Conservation (phyloP, 2,113 vertebrate genomes). For the Cyanocitta stelleri region DNA sequence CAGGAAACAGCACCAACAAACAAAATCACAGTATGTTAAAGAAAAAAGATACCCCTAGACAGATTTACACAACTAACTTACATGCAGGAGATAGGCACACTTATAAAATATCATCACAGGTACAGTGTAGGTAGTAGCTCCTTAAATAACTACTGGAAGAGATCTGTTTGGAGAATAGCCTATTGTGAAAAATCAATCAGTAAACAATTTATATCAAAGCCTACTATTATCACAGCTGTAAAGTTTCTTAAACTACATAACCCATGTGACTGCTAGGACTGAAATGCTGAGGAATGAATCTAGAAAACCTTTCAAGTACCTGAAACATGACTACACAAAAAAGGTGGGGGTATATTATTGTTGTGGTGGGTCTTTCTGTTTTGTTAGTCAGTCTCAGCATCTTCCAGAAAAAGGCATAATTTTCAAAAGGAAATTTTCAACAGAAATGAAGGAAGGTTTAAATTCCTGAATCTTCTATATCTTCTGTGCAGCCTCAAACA, state of each 20-base stretch:
- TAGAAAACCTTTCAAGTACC: background rate
- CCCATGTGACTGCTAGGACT: background rate
- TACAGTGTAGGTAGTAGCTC: background rate
- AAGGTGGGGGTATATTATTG: background rate
- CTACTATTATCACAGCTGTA: background rate
- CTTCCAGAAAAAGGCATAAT: background rate
- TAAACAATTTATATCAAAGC: background rate
- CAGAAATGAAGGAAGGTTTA: background rate
- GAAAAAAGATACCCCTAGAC: background rate
- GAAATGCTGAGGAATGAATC: background rate
- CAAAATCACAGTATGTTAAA: background rate
- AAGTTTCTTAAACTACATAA: background rate
- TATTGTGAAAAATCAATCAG: background rate
- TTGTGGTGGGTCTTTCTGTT: background rate
- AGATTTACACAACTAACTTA: background rate
- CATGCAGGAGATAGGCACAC: background rate
- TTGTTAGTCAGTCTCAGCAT: background rate
- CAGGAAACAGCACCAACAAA: background rate
- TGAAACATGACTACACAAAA: background rate
- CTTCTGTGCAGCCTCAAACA: background rate
- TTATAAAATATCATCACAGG: background rate
- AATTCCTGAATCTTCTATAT: background rate
- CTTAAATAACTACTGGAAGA: background rate
- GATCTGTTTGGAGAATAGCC: background rate
- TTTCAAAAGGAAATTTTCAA: background rate